phyloP scores from a whole-genome alignment of 53 echinoderm and acorn worm genomes.

The Glandiceps talaboti region DNA sequence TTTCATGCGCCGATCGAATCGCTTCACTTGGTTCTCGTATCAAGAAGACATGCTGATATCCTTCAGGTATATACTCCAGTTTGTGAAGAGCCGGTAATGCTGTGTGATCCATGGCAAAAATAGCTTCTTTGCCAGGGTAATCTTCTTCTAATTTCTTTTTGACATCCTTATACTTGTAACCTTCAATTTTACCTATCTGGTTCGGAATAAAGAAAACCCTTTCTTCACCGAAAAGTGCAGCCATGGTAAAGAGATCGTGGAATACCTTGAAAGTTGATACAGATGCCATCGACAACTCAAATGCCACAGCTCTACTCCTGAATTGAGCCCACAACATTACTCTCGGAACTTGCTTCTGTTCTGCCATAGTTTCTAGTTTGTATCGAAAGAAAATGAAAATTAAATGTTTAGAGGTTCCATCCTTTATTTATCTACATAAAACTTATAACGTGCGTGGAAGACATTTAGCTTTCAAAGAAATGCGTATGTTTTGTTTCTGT shows the following conservation, averaged over 20 bases:
- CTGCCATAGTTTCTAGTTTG: too few relatives aligned
- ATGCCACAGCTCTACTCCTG: background rate
- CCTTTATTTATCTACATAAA: too few relatives aligned
- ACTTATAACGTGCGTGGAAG: too few relatives aligned
- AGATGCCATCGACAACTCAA: background rate
- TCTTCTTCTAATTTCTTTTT: background rate
- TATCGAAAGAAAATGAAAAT: too few relatives aligned
- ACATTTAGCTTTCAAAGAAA: too few relatives aligned
- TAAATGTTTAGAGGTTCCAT: too few relatives aligned
- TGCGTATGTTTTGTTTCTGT: too few relatives aligned
- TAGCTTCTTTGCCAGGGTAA: background rate
- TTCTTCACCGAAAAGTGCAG: background rate
- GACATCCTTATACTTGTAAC: background rate
- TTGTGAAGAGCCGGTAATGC: background rate
- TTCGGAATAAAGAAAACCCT: too few relatives aligned
- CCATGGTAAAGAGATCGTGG: background rate
- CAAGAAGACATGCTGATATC: background rate
- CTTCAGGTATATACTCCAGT: background rate
- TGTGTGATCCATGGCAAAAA: background rate
- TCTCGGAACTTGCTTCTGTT: too few relatives aligned
- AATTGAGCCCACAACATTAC: background rate
- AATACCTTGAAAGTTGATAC: background rate
- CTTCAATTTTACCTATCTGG: background rate
- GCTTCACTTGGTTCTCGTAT: background rate
- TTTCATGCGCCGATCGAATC: background rate